Percentiles rank a stretch among this genome's conserved stretches.
Evolutionary conservation across 2,888 invertebrate genomes (phyloP).

Genomic region (Spicauda simplicius): DNA sequence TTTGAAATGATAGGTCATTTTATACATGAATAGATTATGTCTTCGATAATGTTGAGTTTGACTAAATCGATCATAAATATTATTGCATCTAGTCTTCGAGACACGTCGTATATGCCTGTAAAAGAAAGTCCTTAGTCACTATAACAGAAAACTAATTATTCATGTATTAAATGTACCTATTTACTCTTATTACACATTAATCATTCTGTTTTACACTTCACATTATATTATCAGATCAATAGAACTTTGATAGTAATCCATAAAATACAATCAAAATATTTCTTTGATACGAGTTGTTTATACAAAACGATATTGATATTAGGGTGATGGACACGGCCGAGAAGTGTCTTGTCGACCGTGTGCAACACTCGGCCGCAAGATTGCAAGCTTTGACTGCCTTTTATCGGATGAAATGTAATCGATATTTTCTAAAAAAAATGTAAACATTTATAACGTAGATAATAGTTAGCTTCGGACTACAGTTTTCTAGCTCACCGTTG

Average conservation of each 20-base stretch:
- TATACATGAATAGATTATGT: no score
- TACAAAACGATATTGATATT: conserved; percentile 55
- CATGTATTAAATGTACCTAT: no score
- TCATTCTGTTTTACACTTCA: background rate
- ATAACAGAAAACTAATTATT: no score
- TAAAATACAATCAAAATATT: conserved; percentile 28
- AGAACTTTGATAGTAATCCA: no score
- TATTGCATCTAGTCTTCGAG: no score
- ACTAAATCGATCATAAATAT: no score
- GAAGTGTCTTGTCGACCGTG: conserved; percentile 2
- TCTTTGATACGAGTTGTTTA: conserved; percentile 47
- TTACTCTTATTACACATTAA: no score
- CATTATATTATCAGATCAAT: background rate
- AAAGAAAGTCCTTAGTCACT: no score
- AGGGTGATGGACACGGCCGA: conserved; percentile 25
- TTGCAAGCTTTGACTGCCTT: conserved; percentile 75
- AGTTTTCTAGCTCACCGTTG: conserved; percentile 73
- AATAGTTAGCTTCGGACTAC: conserved; percentile 77
- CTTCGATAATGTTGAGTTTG: no score
- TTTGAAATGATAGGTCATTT: no score
- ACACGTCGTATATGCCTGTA: no score
- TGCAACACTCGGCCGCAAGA: conserved; percentile 56
- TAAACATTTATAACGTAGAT: conserved; percentile 75
- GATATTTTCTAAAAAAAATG: conserved; percentile 77
- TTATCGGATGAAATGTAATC: conserved; percentile 69